These are phyloP conservation scores for Lomographa bimaculata DNA, from an alignment of 2,888 invertebrate genomes.

Conservation along the genomic window DNA sequence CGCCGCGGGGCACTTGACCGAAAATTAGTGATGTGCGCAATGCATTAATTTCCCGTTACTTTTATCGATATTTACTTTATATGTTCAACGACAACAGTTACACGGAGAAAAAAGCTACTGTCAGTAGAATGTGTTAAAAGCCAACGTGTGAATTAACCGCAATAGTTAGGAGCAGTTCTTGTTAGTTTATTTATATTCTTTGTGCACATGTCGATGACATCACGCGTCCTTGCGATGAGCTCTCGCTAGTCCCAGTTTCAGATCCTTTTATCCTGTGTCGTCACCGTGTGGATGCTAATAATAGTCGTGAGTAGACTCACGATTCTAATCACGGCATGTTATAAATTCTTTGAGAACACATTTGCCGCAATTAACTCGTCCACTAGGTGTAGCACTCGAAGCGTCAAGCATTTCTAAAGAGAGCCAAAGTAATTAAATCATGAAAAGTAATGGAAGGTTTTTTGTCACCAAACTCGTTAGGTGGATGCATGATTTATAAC, in stretches of 20 bases:
- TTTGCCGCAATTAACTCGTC: conserved; percentile 28
- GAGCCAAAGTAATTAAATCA: conserved; percentile 19
- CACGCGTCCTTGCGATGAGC: conserved; percentile 74
- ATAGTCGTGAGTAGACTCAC: conserved; percentile 52
- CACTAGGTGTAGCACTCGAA: conserved; percentile 41
- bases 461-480: conserved; percentile 38
- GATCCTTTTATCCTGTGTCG: conserved; percentile 75
- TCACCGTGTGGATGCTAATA: conserved; percentile 63
- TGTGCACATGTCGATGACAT: conserved; percentile 66
- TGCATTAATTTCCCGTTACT: conserved; percentile 35
- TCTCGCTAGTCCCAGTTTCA: conserved; percentile 66
- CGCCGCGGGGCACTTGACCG: conserved; percentile 32
- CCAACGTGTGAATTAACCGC: conserved; percentile 60
- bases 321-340: conserved; percentile 38
- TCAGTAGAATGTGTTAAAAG: conserved; percentile 50
- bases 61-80: conserved; percentile 36
- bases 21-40: conserved; percentile 37
- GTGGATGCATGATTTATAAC: conserved; percentile 26
- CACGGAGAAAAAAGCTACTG: conserved; percentile 33
- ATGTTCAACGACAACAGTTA: conserved; percentile 29
- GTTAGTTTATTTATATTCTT: conserved; percentile 61
- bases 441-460: conserved; percentile 34
- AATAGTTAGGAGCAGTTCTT: conserved; percentile 48
- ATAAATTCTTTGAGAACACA: conserved; percentile 24
- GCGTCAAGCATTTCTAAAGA: conserved; percentile 39